Evolutionary conservation across 2,888 invertebrate species (phyloP).

Genomic region (Mythimna impura): DNA sequence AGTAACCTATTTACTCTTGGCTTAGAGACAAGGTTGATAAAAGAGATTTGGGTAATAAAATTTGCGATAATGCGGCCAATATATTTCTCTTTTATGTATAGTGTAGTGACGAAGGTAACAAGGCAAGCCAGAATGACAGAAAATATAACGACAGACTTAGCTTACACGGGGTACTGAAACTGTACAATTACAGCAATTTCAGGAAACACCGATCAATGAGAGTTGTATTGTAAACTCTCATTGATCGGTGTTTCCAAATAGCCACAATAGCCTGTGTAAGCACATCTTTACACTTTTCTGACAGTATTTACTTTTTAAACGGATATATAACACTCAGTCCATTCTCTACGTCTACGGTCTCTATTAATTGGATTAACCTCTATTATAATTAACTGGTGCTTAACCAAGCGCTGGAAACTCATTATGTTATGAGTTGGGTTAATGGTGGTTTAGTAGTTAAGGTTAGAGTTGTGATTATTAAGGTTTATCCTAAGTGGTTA

Average conservation of each 20-base stretch:
- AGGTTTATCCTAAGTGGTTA: slow-evolving; percentile 6
- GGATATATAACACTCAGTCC: background rate
- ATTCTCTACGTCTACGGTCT: slow-evolving; percentile 1
- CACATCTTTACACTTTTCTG: background rate
- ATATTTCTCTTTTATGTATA: background rate
- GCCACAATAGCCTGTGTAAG: too few species aligned
- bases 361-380: slow-evolving; percentile 57
- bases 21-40: too few species aligned
- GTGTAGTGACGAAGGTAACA: too few species aligned
- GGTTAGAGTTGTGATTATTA: background rate
- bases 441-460: slow-evolving; percentile 7
- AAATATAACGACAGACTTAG: background rate
- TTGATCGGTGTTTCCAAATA: too few species aligned
- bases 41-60: too few species aligned
- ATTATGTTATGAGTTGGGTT: slow-evolving; percentile 27
- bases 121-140: background rate
- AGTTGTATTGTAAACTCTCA: too few species aligned
- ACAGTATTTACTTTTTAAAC: background rate
- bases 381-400: slow-evolving; percentile 47
- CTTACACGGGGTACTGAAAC: too few species aligned
- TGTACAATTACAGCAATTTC: too few species aligned
- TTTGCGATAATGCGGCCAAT: background rate
- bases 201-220: too few species aligned
- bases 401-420: slow-evolving; percentile 27
- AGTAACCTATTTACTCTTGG: too few species aligned